Conservation (phyloP, 2,888 invertebrate species). For the Sthenelais limicola region DNA sequence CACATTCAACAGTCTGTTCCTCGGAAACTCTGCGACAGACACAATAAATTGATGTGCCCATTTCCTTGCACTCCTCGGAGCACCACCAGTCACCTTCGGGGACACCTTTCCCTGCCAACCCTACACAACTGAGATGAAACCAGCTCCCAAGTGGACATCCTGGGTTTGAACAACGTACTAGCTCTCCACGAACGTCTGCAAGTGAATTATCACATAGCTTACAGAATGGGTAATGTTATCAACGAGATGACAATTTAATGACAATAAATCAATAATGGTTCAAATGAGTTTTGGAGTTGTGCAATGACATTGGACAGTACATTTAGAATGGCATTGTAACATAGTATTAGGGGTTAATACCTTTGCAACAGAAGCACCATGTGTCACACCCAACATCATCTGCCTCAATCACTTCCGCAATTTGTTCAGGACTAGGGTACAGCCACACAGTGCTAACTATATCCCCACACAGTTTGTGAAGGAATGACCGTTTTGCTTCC, state of each 20-base stretch:
- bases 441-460: slow-evolving; percentile 19
- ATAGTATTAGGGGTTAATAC: too few species aligned
- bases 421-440: background rate
- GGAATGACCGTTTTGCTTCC: background rate
- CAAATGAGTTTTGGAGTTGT: too few species aligned
- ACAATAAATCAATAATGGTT: too few species aligned
- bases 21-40: background rate
- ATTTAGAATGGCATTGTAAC: background rate
- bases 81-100: slow-evolving; percentile 18
- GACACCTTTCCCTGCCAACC: background rate
- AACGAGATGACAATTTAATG: too few species aligned
- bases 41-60: background rate
- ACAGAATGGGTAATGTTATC: too few species aligned
- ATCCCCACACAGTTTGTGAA: background rate
- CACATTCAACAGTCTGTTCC: background rate
- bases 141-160: slow-evolving; percentile 5
- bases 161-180: slow-evolving; percentile 7
- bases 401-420: slow-evolving; percentile 1
- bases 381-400: background rate
- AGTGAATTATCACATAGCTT: too few species aligned
- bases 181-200: background rate
- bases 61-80: background rate
- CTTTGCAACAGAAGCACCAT: slow-evolving; percentile 16
- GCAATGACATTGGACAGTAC: too few species aligned
- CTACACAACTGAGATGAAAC: slow-evolving; percentile 13